Evolutionary conservation across 2,888 invertebrate species (phyloP), one percentile per base, ranked within the genome.

Genomic region (Habroteleia sp.): DNA sequence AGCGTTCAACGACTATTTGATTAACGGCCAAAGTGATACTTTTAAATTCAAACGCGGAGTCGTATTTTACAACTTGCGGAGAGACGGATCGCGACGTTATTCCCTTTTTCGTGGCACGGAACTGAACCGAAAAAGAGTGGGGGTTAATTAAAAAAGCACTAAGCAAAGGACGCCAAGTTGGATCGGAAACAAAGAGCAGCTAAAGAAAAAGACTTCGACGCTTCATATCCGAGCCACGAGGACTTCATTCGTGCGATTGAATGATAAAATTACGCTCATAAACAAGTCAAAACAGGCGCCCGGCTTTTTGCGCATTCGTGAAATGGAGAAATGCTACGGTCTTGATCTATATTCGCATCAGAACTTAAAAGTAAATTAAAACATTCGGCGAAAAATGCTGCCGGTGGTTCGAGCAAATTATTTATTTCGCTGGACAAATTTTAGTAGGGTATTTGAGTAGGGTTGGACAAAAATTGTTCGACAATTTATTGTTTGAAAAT

Each of bases 151-250:
- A 46, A 48, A 56, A 41, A 41, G 29, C 7, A 41, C 46, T 14
- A 48, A 16, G 23, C 10, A 62, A 29, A 54, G 56, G 23, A 5
- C 5, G 20, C 3, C 20, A 20, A 5, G 20, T 20, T 29, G 48
- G 56, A 42, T 46, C 46, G 25, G 52, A 50, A 62, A 52, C 56
- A 72, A 63, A 48, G 44, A 62, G 52, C 39, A 16, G 20, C 14
- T 23, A 2, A 33, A 27, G 52, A 76, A 76, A 72, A 66, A 77
- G 73, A 76, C 73, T 77, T 74, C 75, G 46, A 74, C 71, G 31
- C 41, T 56, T 33, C 14, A 42, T 37, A 42, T 29, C 31, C 52
- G 10, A 44, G 54, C 54, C 27, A 27, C 58, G 65, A 71, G 50
- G 52, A 52, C 48, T 54, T 56, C 60, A 52, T 74, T 73, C 69